phyloP scores from a whole-genome alignment of 64 coral and sea anemone genomes.

The Montipora efflorescens region DNA sequence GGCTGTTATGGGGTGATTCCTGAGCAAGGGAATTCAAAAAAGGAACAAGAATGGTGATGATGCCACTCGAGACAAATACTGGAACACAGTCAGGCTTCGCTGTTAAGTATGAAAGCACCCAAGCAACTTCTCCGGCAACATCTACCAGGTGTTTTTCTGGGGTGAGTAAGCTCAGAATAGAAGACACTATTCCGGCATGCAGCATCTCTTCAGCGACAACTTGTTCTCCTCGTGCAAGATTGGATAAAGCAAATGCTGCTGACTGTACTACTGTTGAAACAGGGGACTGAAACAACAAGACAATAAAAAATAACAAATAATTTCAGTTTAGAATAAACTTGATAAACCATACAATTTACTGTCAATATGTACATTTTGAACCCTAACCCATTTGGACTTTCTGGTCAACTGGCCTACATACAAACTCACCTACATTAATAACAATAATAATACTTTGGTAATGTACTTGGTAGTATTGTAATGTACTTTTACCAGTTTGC shows the following conservation, averaged over 20 bases:
- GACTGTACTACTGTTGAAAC: constrained; percentile 86
- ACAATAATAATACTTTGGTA: too few relatives aligned
- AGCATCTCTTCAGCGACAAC: constrained; percentile 70
- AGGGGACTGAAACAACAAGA: constrained; percentile 66
- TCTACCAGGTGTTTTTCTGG: constrained; percentile 60
- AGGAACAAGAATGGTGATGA: constrained; percentile 63
- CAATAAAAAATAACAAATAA: too few relatives aligned
- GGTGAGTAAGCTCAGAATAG: constrained; percentile 42
- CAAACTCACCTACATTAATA: too few relatives aligned
- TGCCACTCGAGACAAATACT: constrained; percentile 72
- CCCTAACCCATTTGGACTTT: too few relatives aligned
- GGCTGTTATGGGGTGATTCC: constrained; percentile 69
- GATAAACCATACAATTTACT: too few relatives aligned
- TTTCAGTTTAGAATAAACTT: too few relatives aligned
- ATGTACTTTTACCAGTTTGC: too few relatives aligned
- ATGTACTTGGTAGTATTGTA: too few relatives aligned
- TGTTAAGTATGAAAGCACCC: constrained; percentile 88
- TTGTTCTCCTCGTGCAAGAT: constrained; percentile 87
- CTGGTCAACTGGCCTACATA: too few relatives aligned
- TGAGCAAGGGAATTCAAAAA: constrained; percentile 49
- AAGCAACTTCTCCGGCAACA: constrained; percentile 74
- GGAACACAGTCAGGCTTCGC: constrained; percentile 70
- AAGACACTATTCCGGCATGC: constrained; percentile 67
- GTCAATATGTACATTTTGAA: too few relatives aligned
- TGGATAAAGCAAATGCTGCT: constrained; percentile 97